A percentile compares a stretch with the other conserved stretches of the same genome.
phyloP scores from a whole-genome alignment of 2,797 vertebrate genomes.

The Pogonophryne albipinna region DNA sequence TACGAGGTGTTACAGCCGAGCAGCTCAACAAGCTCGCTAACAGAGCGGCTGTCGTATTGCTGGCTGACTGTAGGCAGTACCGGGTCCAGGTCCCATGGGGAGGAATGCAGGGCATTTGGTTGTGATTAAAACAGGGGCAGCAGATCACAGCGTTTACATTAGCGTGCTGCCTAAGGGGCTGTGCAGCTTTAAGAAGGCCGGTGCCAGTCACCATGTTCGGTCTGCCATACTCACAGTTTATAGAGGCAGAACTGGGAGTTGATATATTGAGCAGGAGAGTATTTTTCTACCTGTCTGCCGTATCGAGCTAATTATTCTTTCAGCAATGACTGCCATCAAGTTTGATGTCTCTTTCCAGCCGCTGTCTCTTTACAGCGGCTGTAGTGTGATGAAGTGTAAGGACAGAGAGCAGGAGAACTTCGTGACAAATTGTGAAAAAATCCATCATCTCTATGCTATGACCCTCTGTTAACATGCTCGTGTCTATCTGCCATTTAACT shows the following conservation, averaged over 20 bases:
- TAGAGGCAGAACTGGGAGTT: conserved; percentile 23
- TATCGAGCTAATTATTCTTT: conserved; percentile 4
- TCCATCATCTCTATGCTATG: too few relatives aligned
- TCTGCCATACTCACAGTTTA: conserved; percentile 31
- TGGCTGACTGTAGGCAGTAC: conserved; percentile 48
- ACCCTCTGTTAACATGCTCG: not conserved
- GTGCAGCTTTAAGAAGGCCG: conserved; percentile 54
- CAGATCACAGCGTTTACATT: conserved; percentile 71
- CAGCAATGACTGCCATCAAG: not conserved
- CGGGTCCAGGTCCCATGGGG: conserved; percentile 47
- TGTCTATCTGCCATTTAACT: not conserved
- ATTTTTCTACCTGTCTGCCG: conserved; percentile 33
- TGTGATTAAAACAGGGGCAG: conserved; percentile 75
- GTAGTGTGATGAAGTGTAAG: not conserved
- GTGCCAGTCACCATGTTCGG: conserved; percentile 56
- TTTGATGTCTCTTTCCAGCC: not conserved
- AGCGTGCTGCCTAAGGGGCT: conserved; percentile 65
- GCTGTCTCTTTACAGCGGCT: not conserved
- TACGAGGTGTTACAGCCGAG: conserved; percentile 46
- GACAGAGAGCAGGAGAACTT: not conserved
- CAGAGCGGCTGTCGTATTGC: conserved; percentile 46
- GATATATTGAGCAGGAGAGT: conserved; percentile 1
- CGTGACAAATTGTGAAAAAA: not conserved
- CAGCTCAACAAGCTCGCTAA: conserved; percentile 49
- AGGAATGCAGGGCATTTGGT: conserved; percentile 75